Conservation (phyloP, 2,113 vertebrate genomes). For the Oncorhynchus keta region DNA sequence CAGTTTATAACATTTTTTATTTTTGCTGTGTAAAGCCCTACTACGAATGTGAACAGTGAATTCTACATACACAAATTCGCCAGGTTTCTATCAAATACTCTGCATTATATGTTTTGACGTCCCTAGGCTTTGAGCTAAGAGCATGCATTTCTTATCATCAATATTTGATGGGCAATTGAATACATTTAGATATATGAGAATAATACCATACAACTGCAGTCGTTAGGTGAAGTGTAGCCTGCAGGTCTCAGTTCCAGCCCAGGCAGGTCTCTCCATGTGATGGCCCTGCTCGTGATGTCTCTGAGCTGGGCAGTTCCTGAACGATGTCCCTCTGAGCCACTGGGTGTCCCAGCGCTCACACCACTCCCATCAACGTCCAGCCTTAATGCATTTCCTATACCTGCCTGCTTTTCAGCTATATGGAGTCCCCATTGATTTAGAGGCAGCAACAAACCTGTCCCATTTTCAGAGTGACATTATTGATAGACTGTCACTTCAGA, state of each 20-base stretch:
- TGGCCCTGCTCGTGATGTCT: constrained; percentile 41
- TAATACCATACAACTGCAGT: neutral
- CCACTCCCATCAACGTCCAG: constrained; percentile 65
- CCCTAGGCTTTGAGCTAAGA: neutral
- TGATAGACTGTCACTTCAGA: constrained; percentile 80
- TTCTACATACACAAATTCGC: neutral
- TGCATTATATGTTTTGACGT: neutral
- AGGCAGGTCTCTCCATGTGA: constrained; percentile 11
- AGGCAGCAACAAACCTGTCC: constrained; percentile 84
- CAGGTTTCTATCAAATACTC: constrained; percentile 1
- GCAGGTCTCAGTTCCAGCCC: constrained; percentile 7
- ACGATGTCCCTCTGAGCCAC: constrained; percentile 55
- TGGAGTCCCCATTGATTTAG: constrained; percentile 76
- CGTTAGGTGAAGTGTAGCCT: neutral
- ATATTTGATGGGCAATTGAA: neutral
- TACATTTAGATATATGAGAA: neutral
- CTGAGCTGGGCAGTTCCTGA: constrained; percentile 28
- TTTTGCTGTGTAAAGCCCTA: neutral
- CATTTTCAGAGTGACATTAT: constrained; percentile 79
- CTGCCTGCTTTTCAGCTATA: constrained; percentile 65
- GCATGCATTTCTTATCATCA: neutral
- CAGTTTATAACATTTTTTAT: neutral
- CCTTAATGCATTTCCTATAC: constrained; percentile 73
- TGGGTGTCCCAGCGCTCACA: constrained; percentile 55
- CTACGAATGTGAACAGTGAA: neutral